Conservation (phyloP, 2,888 invertebrate species). For the Teleiodes luculella region DNA sequence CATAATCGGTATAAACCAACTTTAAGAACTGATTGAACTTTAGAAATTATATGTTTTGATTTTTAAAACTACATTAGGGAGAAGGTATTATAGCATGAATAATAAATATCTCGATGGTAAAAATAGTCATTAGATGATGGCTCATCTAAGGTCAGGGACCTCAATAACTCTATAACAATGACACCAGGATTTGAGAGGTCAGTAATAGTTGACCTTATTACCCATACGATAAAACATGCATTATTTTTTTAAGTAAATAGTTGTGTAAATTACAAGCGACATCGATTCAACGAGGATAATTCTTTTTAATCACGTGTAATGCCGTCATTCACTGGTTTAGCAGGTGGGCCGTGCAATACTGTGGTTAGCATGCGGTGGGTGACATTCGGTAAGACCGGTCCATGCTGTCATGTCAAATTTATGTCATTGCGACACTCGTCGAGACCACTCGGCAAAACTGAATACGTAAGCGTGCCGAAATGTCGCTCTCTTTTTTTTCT, state of each 20-base stretch:
- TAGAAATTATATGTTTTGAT: neutral
- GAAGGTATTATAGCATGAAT: too few relatives aligned
- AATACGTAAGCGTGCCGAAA: conserved; percentile 44
- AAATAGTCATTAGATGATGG: too few relatives aligned
- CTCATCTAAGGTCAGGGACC: too few relatives aligned
- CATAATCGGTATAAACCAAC: too few relatives aligned
- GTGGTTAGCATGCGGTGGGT: conserved; percentile 36
- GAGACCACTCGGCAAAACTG: conserved; percentile 32
- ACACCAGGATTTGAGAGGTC: too few relatives aligned
- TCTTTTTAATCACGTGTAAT: conserved; percentile 34
- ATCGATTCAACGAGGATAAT: conserved; percentile 1
- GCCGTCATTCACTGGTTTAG: conserved; percentile 25
- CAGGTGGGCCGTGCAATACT: conserved; percentile 41
- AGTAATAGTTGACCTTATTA: too few relatives aligned
- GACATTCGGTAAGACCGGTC: conserved; percentile 46
- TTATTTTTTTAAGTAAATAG: too few relatives aligned
- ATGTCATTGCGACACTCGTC: conserved; percentile 40
- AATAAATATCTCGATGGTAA: too few relatives aligned
- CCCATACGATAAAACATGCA: too few relatives aligned
- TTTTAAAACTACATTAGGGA: too few relatives aligned
- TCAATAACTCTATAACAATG: too few relatives aligned
- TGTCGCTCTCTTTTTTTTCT: conserved; percentile 35
- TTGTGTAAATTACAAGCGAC: neutral
- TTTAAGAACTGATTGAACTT: too few relatives aligned
- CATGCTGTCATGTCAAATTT: conserved; percentile 47